Conservation (phyloP, 2,113 vertebrate species). For the Pelecanoides urinatrix region DNA sequence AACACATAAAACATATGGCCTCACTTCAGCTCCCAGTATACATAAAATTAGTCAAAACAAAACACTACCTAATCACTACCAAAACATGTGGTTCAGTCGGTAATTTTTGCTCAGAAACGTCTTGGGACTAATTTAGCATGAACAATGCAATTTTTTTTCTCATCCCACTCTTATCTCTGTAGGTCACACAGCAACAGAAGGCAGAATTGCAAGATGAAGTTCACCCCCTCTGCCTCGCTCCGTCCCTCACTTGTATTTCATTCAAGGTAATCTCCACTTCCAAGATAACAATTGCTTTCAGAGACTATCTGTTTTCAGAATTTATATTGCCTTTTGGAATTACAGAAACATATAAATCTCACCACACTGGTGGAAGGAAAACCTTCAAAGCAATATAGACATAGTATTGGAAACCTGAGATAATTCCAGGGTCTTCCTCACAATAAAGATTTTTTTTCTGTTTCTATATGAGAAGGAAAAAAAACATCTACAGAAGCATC, state of each 20-base stretch:
- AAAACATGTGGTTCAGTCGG: conserved; percentile 34
- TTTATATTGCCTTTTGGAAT: conserved; percentile 44
- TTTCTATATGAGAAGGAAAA: not conserved
- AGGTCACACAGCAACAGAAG: not conserved
- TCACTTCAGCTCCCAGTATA: not conserved
- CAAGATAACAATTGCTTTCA: conserved; percentile 35
- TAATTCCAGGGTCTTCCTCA: not conserved
- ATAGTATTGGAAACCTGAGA: not conserved
- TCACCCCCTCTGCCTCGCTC: not conserved
- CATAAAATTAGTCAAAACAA: conserved; percentile 31
- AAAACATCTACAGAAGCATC: not conserved
- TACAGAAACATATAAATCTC: conserved; percentile 31
- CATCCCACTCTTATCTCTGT: not conserved
- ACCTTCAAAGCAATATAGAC: conserved; percentile 4
- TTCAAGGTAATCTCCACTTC: conserved; percentile 13
- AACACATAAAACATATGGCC: conserved; percentile 27
- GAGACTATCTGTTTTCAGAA: conserved; percentile 46
- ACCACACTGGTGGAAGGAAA: not conserved
- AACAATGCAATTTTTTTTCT: conserved; percentile 19
- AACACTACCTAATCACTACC: not conserved
- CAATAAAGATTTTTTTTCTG: not conserved
- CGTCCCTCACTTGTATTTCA: conserved; percentile 18
- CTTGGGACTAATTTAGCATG: conserved; percentile 42
- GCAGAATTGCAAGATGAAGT: not conserved
- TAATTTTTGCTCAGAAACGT: conserved; percentile 49